Conservation (phyloP, 2,888 invertebrate genomes). For the Taphrorychus bicolor region DNA sequence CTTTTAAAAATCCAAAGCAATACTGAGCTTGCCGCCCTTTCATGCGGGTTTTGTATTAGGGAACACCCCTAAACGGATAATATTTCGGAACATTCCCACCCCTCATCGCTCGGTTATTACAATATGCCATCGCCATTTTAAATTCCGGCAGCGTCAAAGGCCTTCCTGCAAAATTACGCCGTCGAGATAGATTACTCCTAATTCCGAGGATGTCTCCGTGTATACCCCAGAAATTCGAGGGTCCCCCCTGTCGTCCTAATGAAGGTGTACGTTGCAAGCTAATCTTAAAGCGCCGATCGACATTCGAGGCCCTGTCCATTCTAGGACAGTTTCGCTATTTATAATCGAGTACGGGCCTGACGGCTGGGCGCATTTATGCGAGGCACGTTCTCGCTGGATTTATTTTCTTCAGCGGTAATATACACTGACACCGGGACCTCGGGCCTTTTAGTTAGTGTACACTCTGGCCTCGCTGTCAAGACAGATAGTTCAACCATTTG, state of each 20-base stretch:
- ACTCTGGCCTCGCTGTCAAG: constrained; percentile 25
- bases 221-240: constrained; percentile 23
- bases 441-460: constrained; percentile 32
- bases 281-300: constrained; percentile 15
- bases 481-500: constrained; percentile 25
- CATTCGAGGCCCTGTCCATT: constrained; percentile 1
- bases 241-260: constrained; percentile 23
- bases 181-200: constrained; percentile 22
- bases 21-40: no score
- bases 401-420: constrained; percentile 41
- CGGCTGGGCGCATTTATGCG: constrained; percentile 30
- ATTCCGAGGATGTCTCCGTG: constrained; percentile 12
- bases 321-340: neutral
- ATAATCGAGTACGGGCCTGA: constrained; percentile 14
- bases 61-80: no score
- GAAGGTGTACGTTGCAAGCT: constrained; percentile 36
- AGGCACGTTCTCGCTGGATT: constrained; percentile 36
- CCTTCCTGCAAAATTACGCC: constrained; percentile 13
- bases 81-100: neutral
- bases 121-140: constrained; percentile 2
- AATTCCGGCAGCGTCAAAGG: constrained; percentile 18
- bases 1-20: no score
- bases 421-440: constrained; percentile 36
- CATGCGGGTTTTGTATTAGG: no score
- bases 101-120: neutral